Evolutionary conservation across 2,797 vertebrate genomes (phyloP), one percentile per base, ranked within the genome.

Genomic region (Pangasius krempfi): DNA sequence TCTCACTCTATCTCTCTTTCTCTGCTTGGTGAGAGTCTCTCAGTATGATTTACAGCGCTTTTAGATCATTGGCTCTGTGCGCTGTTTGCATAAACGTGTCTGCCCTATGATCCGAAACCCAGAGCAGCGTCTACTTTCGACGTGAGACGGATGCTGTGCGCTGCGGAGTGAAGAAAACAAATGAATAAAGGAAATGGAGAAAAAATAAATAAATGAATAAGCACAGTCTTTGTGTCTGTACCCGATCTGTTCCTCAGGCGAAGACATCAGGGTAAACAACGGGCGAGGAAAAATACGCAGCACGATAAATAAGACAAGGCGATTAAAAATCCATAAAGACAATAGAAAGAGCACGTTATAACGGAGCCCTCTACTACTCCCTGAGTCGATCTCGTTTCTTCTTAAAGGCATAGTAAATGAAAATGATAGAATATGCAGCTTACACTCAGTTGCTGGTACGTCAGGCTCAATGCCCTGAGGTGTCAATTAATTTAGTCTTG

Each of bases 401-500:
- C 92, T 94, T 94, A 94, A 76, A 95, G 92, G 92, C 90, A 56
- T 84, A 87, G 86, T 91, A 93, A 94, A 94, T 93, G 89, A 96
- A 96, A 95, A 96, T 94, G 95, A 96, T 96, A 92, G 94, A 94
- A 93, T 95, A 88, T 92, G 94, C 94, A 89, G 92, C 94, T 94
- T 94, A 93, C 89, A 92, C 94, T 93, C 90, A 92, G 93, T 92
- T 84, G 79, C 92, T 94, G 94, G 94, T 94, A 95, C 93, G 93
- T 92, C 93, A 92, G 93, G 93, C 88, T 92, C 92, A 94, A 95
- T 93, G 94, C 96, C 96, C 96, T 93, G 92, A 95, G 95, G 96
- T 95, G 94, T 96, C 96, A 97, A 96, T 96, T 97, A 96, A 96
- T 96, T 96, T 95, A 96, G 96, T 96, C 95, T 95, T 91, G 95